Evolutionary conservation across 2,113 vertebrate species (phyloP).

Genomic region (Emberiza fucata): DNA sequence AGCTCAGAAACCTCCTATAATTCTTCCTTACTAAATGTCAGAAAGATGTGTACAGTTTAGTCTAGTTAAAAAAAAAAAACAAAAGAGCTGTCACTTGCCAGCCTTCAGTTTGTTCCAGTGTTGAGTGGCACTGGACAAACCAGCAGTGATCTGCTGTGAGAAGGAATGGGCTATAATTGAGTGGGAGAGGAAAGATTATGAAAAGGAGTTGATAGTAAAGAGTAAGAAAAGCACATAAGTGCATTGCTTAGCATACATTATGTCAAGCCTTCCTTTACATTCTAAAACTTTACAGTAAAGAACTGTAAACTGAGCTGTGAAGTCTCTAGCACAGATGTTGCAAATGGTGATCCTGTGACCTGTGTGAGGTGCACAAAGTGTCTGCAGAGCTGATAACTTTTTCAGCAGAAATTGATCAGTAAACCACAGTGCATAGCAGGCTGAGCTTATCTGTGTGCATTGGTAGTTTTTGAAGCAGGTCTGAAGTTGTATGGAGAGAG

Average conservation of each 20-base stretch:
- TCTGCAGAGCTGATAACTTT: background rate
- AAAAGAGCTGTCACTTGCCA: background rate
- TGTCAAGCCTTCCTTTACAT: background rate
- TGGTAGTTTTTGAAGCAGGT: background rate
- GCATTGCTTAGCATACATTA: background rate
- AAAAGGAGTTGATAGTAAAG: background rate
- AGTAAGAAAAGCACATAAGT: background rate
- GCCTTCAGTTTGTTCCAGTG: background rate
- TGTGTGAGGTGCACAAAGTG: background rate
- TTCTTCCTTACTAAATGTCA: background rate
- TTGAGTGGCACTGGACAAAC: background rate
- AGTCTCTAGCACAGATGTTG: background rate
- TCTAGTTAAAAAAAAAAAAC: background rate
- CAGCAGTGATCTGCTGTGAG: background rate
- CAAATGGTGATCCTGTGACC: background rate
- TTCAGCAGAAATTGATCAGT: background rate
- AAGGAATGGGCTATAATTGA: background rate
- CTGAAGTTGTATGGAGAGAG: background rate
- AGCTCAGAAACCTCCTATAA: background rate
- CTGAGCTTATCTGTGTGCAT: background rate
- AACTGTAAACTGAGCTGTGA: background rate
- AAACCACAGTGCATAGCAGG: background rate
- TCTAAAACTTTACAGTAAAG: background rate
- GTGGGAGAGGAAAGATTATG: background rate
- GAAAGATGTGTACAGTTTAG: background rate